Percentiles rank a stretch among this genome's conserved stretches.
These are phyloP conservation scores for Chaenogobius annularis DNA, from an alignment of 2,113 vertebrate species.

Conservation along the genomic window DNA sequence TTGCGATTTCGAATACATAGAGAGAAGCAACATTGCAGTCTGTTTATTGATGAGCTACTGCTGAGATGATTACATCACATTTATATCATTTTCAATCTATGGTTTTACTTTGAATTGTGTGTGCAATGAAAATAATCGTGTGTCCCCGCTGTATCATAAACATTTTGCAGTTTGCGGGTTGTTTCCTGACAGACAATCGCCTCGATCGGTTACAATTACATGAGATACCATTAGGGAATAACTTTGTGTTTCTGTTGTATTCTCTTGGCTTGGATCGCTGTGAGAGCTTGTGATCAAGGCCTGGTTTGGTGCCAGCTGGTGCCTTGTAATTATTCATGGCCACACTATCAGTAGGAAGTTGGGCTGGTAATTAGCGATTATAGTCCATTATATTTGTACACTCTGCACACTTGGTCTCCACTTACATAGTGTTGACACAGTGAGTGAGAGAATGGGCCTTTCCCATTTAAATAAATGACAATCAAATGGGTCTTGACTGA, in stretches of 20 bases:
- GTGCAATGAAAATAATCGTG: too few species aligned
- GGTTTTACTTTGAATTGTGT: too few species aligned
- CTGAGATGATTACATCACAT: too few species aligned
- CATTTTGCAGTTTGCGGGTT: background rate
- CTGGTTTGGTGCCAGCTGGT: background rate
- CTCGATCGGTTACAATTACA: background rate
- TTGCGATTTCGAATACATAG: too few species aligned
- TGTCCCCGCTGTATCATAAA: too few species aligned
- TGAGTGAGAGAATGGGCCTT: background rate
- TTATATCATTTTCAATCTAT: too few species aligned
- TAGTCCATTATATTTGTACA: constrained; percentile 13
- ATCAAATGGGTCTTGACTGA: background rate
- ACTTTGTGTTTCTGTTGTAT: constrained; percentile 6
- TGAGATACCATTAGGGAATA: background rate
- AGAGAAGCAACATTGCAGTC: too few species aligned
- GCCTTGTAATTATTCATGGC: constrained; percentile 13
- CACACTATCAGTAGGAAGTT: constrained; percentile 10
- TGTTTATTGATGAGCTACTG: too few species aligned
- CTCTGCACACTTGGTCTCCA: constrained; percentile 7
- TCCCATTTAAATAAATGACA: background rate
- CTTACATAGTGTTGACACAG: background rate
- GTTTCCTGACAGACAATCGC: background rate
- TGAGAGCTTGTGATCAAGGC: background rate
- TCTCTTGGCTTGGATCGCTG: constrained; percentile 2
- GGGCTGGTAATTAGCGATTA: constrained; percentile 2